Evolutionary conservation across 64 coral and sea anemone species (phyloP).

Genomic region (Stichodactyla mertensii): DNA sequence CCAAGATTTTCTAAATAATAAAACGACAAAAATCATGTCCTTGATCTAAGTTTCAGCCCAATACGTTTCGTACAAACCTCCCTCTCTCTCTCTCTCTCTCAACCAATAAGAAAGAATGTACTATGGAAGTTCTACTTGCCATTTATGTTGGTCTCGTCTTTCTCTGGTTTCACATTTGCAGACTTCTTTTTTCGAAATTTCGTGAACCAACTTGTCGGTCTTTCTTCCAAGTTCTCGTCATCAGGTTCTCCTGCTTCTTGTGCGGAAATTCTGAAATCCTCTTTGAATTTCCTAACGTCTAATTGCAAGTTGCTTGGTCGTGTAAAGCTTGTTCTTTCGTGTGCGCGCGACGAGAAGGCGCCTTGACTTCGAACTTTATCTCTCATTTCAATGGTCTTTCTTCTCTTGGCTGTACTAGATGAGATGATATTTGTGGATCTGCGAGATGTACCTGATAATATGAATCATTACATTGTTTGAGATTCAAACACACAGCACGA

Average conservation of each 20-base stretch:
- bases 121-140: background rate
- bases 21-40: background rate
- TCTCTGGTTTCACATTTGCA: background rate
- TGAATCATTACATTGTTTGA: background rate
- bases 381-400: constrained; percentile 71
- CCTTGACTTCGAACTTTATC: constrained; percentile 85
- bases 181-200: background rate
- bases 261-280: background rate
- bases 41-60: too few species aligned
- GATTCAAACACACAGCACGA: background rate
- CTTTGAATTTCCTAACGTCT: background rate
- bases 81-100: background rate
- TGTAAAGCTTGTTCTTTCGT: constrained; percentile 35
- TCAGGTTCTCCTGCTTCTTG: background rate
- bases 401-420: constrained; percentile 48
- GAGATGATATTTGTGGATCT: constrained; percentile 28
- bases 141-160: background rate
- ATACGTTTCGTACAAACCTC: too few species aligned
- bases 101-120: background rate
- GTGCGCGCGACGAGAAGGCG: constrained; percentile 62
- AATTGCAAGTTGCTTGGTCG: background rate
- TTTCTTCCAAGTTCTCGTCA: background rate
- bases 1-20: background rate
- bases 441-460: constrained; percentile 39
- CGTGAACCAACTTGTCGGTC: background rate